Conservation (phyloP, 2,888 invertebrate genomes). For the Willowsia nigromaculata region DNA sequence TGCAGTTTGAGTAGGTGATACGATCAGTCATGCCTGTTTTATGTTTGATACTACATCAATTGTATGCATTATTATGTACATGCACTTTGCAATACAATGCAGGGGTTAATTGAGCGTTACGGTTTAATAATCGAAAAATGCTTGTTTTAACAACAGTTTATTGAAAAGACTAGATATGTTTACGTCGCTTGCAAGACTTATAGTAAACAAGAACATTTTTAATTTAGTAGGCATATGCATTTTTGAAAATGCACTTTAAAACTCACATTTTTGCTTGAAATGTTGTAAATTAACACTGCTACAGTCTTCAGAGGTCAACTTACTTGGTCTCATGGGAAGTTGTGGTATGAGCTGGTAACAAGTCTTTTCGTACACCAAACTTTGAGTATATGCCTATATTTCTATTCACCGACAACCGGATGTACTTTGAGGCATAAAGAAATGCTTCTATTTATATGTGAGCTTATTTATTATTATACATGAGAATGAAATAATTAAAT, state of each 20-base stretch:
- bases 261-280: not conserved
- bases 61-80: too few relatives aligned
- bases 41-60: too few relatives aligned
- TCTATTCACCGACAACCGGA: not conserved
- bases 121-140: not conserved
- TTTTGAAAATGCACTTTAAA: not conserved
- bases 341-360: not conserved
- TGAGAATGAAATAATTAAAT: not conserved
- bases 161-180: not conserved
- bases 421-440: conserved; percentile 1
- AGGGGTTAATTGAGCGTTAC: not conserved
- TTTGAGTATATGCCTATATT: not conserved
- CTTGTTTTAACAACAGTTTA: not conserved
- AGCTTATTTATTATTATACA: not conserved
- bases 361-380: too few relatives aligned
- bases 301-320: not conserved
- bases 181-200: too few relatives aligned
- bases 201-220: too few relatives aligned
- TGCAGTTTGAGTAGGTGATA: too few relatives aligned
- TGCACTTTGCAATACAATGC: not conserved
- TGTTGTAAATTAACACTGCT: not conserved
- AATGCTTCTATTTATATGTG: not conserved
- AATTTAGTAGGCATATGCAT: too few relatives aligned
- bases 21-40: not conserved
- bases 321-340: not conserved